Evolutionary conservation across 2,113 vertebrate genomes (phyloP).

Genomic region (Puffinus mauretanicus): DNA sequence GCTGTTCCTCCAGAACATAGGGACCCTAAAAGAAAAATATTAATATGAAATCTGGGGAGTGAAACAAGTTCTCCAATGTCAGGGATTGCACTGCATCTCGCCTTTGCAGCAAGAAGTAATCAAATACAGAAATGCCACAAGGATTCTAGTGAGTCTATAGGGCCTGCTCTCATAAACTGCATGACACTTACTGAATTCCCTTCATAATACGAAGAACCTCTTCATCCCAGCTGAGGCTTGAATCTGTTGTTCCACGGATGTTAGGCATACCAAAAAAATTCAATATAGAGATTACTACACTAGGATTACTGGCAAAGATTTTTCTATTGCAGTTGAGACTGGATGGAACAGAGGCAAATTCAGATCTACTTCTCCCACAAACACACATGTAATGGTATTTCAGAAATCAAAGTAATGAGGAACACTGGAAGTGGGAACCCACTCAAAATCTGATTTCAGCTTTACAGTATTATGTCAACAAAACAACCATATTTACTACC

Average conservation of each 20-base stretch:
- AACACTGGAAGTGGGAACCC: background rate
- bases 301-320: background rate
- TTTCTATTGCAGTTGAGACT: background rate
- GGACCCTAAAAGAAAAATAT: background rate
- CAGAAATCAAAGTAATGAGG: background rate
- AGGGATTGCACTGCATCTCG: background rate
- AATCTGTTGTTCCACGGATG: background rate
- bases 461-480: background rate
- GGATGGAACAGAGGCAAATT: background rate
- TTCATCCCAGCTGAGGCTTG: background rate
- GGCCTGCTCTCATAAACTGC: background rate
- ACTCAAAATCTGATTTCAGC: background rate
- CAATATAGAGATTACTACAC: background rate
- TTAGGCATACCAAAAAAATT: background rate
- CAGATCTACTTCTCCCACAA: background rate
- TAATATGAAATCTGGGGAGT: background rate
- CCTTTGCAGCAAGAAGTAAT: background rate
- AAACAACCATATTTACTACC: background rate
- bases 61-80: background rate
- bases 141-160: background rate
- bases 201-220: background rate
- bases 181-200: background rate
- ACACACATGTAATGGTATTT: background rate
- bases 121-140: background rate
- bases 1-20: background rate